phyloP scores from a whole-genome alignment of 2,888 invertebrate species.

The Pseudeuparius sepicola region DNA sequence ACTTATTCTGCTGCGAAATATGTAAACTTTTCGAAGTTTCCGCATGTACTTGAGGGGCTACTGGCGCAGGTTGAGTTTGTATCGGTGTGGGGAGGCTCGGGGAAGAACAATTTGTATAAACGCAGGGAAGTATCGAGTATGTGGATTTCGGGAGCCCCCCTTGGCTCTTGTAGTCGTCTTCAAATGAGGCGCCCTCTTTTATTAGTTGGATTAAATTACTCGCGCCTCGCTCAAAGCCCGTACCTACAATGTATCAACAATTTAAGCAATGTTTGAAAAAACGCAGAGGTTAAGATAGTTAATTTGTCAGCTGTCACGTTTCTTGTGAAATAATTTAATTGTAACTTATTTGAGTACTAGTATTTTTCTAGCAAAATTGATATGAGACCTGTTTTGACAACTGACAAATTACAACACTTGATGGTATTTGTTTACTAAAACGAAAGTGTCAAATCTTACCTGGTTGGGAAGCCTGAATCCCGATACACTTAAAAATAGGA shows the following conservation, averaged over 20 bases:
- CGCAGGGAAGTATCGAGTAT: slow-evolving; percentile 63
- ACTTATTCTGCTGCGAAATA: slow-evolving; percentile 41
- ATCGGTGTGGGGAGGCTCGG: slow-evolving; percentile 39
- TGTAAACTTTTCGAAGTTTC: slow-evolving; percentile 27
- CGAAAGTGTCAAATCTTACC: no score
- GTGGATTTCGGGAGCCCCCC: slow-evolving; percentile 64
- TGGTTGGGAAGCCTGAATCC: slow-evolving; percentile 45
- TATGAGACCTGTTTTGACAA: no score
- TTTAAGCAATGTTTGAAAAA: no score
- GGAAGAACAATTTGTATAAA: slow-evolving; percentile 51
- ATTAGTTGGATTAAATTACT: slow-evolving; percentile 63
- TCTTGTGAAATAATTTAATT: no score
- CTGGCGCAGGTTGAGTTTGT: slow-evolving; percentile 36
- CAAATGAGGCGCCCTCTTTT: slow-evolving; percentile 68
- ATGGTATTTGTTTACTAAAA: no score
- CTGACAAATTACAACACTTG: no score
- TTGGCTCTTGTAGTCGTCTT: slow-evolving; percentile 64
- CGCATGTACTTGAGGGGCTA: slow-evolving; percentile 17
- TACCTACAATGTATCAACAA: no score
- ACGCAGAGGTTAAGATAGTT: no score
- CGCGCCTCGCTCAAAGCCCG: slow-evolving; percentile 43
- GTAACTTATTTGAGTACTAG: no score
- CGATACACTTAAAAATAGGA: slow-evolving; percentile 50
- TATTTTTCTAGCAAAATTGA: no score
- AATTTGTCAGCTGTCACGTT: no score